Evolutionary conservation across 2,797 vertebrate genomes (phyloP), one percentile per base, ranked within the genome.

Genomic region (Apodemus agrarius): DNA sequence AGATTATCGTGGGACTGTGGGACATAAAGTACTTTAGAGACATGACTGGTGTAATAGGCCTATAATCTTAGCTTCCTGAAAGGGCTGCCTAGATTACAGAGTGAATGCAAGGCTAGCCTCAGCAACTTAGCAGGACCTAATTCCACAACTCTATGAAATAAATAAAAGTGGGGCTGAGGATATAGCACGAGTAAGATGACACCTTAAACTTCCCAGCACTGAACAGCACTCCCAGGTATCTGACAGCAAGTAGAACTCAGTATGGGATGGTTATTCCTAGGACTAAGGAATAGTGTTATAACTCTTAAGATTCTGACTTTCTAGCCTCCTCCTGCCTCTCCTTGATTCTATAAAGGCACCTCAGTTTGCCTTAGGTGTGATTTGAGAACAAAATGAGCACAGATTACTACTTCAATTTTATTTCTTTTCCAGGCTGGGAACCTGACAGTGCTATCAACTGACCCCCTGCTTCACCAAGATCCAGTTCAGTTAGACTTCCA

Each of bases 401-500:
- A 49, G 26, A 24, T 7, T 0, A 22, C 17, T 69, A 46, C 4
- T 65, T 96, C 65, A 40, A 2, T 63, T 95, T 72, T 14, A 6
- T 63, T 94, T 31, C 37, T 82, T 86, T 94, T 93, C 31, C 81
- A 98, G 98, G 97, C 92, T 96, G 97, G 97, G 75, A 97, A 98
- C 57, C 84, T 98, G 95, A 98, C 97, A 0, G 97, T 98, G 79
- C 97, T 98, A 3, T 91, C 97, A 34, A 40, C 95, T 14, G 93
- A 97, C 6, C 63, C 69, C 43, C 96, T 97, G 84, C 94, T 59
- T 69, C 96, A 96, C 22, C 94, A 96, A 80, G 49, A 94, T 37
- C 94, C 97, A 0, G 92, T 97, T 17, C 98, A 97, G 52, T 57
- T 98, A 94, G 98, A 98, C 88, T 98, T 98, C 75, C 97, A 98